Conservation (phyloP, 1,140 invertebrate species). For the Ctenoplectra terminalis region DNA sequence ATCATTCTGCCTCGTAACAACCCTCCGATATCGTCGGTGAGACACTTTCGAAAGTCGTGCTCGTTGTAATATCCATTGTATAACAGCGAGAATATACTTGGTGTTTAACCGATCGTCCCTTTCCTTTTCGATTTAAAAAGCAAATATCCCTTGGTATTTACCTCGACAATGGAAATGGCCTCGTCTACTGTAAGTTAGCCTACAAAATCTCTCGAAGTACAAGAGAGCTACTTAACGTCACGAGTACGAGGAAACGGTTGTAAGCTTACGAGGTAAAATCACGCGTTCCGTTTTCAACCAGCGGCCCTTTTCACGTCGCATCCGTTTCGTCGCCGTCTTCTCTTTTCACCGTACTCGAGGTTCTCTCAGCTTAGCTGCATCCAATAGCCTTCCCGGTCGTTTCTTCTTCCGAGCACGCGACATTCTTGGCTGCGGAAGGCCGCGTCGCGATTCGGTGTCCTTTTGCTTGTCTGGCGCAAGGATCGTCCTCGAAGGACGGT, state of each 20-base stretch:
- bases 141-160: background rate
- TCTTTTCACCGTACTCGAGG: slow-evolving; percentile 35
- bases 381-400: slow-evolving; percentile 32
- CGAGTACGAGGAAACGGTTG: slow-evolving; percentile 45
- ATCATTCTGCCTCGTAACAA: slow-evolving; percentile 38
- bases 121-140: background rate
- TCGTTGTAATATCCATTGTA: background rate
- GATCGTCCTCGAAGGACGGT: slow-evolving; percentile 63
- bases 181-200: slow-evolving; percentile 16
- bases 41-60: background rate
- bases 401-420: slow-evolving; percentile 46
- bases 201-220: slow-evolving; percentile 32
- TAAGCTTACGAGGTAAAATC: slow-evolving; percentile 52
- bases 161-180: slow-evolving; percentile 4
- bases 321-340: background rate
- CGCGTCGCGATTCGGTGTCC: slow-evolving; percentile 40
- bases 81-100: background rate
- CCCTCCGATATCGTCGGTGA: slow-evolving; percentile 21
- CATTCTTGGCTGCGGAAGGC: slow-evolving; percentile 42
- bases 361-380: slow-evolving; percentile 37
- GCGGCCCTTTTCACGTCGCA: slow-evolving; percentile 9
- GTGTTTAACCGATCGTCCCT: background rate
- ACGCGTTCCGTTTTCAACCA: slow-evolving; percentile 36
- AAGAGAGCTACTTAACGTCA: slow-evolving; percentile 34
- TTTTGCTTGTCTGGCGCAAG: slow-evolving; percentile 67